Base-by-base conservation (phyloP, 2,113 vertebrate species). In the Scomber colias region DNA sequence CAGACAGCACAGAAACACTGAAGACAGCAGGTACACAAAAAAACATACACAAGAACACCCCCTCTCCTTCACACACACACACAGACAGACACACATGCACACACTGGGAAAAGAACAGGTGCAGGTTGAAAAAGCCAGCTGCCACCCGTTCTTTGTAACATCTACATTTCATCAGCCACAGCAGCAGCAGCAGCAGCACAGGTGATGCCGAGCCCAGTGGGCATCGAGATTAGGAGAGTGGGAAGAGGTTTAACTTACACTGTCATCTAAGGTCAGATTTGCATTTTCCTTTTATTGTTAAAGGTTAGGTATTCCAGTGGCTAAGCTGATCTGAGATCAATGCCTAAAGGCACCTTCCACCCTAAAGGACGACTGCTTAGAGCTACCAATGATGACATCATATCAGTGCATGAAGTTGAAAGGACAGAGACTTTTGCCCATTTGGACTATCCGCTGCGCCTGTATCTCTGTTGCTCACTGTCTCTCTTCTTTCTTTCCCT, bases 261-360 rank as follows among this genome's bases (percentile, higher is more conserved):
- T 85, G 84, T 88, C 82, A 91, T 90, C 90, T 88, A 88, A 91
- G 92, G 92, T 94, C 90, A 91, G 85, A 93, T 93, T 92, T 90
- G 89, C 91, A 93, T 93, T 92, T 91, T 79, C 71, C 82, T 88
- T 94, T 92, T 76, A 84, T 88, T 89, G 87, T 88, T 87, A 94
- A 94, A 94, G 92, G 92, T 94, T 91, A 93, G 74, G 56, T 70
- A 79, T 89, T 91, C 76, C 74, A 77, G 78, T 62, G 81, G 87
- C 74, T 90, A 89, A 90, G 92, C 91, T 84, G 85, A 92, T 92
- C 83, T 81, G 71, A 90, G 89, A 90, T 91, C 84, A 90, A 80
- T 84, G 76, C 74, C 74, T 27, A 44, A 81, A 87, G 81, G 67
- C 77, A 80, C 56, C 82, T 82, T 81, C 49, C 74, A 57, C 79